Base-by-base conservation (phyloP, 2,113 vertebrate species). In the Saimiri boliviensis region DNA sequence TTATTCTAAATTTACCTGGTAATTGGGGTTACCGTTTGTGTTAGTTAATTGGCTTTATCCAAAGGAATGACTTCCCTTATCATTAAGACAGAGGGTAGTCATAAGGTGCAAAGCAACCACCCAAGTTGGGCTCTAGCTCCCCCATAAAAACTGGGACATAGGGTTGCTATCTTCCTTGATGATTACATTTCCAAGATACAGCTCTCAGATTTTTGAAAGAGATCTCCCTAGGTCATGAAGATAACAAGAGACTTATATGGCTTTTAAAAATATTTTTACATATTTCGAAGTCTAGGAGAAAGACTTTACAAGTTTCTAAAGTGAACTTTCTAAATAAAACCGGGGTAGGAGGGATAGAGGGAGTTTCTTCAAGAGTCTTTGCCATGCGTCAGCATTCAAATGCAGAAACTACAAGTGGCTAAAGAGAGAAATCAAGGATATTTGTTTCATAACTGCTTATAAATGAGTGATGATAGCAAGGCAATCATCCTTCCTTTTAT, bases 381-480 rank as follows among this genome's bases (percentile, higher is more conserved):
- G 45, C 45, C 58, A 52, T 23, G 11, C 11, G 42, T 19, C 35
- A 40, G 47, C 76, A 14, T 60, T 63, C 85, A 89, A n/a, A 71
- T 71, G 52, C 42, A 60, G 49, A 89, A 71, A 79, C 70, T 63
- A 30, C 42, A 83, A 58, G 5, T 52, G 27, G 58, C 58, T 77
- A 60, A 95, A 79, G 52, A 92, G 9, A 83, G 37, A 85, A 89
- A 96, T 85, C 40, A 58, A 89, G 13, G n/a, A 23, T 71, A 73
- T 70, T 91, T 73, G 27, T 27, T 84, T 91, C 86, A 81, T 81
- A 73, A 80, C n/a, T 54, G 30, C 32, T 77, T 88, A 40, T 35
- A 47, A 63, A 56, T 70, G 20, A 68, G 17, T 76, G 70, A 56
- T 45, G 12, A 66, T 84, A 49, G 10, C 12, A 76, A 77, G 8